Percentiles rank a stretch among this genome's conserved stretches.
These are phyloP conservation scores for Tokudaia tokunoshimensis DNA, from an alignment of 2,797 vertebrate species.

Conservation along the genomic window DNA sequence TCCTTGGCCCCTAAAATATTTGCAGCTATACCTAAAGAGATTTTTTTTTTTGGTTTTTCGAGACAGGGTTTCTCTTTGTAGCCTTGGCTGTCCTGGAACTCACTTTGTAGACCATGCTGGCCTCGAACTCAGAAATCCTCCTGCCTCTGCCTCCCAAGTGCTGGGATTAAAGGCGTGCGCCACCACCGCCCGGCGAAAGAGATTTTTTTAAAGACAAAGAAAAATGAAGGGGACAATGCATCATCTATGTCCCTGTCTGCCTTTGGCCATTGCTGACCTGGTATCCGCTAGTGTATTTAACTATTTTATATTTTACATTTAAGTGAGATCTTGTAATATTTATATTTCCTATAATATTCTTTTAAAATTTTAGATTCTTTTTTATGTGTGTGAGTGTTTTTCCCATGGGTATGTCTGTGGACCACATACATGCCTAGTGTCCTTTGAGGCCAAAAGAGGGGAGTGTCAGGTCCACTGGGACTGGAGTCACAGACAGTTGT, in stretches of 20 bases:
- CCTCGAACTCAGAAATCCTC: no score
- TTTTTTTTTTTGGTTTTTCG: no score
- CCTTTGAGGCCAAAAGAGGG: background rate
- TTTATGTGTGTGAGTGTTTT: background rate
- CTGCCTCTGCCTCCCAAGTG: no score
- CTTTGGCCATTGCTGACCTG: background rate
- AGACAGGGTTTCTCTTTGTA: no score
- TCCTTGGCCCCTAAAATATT: constrained; percentile 76
- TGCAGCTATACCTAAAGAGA: constrained; percentile 86
- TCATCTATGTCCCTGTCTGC: background rate
- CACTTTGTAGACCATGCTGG: no score
- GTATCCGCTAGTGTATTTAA: background rate
- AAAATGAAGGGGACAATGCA: no score
- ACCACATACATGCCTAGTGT: background rate
- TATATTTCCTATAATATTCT: background rate
- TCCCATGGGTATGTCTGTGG: background rate
- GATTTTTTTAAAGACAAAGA: no score
- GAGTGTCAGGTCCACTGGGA: background rate
- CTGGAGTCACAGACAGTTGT: background rate
- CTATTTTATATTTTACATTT: background rate
- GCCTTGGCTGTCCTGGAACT: no score
- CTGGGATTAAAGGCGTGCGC: no score
- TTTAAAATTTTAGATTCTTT: background rate
- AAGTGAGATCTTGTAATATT: background rate
- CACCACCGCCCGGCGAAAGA: no score